These are phyloP conservation scores for Thymelicus lineola DNA, from an alignment of 2,888 invertebrate species.

Conservation along the genomic window DNA sequence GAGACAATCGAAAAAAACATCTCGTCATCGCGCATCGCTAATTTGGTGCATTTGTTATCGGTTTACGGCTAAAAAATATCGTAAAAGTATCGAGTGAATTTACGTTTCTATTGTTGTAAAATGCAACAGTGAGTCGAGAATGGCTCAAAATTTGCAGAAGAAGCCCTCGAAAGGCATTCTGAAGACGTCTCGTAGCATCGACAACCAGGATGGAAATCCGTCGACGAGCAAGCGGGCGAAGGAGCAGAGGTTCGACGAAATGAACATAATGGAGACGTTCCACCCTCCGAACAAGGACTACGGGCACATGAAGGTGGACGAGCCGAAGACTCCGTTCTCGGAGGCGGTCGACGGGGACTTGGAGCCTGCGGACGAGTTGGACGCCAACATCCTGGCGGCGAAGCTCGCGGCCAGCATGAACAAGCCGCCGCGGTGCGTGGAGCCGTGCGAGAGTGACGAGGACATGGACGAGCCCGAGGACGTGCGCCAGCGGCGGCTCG, in stretches of 20 bases:
- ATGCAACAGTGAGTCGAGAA: constrained; percentile 64
- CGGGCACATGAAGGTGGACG: constrained; percentile 98
- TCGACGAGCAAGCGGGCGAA: constrained; percentile 80
- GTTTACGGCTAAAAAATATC: constrained; percentile 51
- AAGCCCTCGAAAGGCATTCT: constrained; percentile 95
- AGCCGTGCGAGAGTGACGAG: constrained; percentile 84
- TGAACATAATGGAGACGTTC: constrained; percentile 98
- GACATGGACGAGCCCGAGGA: constrained; percentile 87
- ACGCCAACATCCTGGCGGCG: constrained; percentile 90
- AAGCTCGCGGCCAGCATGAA: constrained; percentile 87
- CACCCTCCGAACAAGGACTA: constrained; percentile 99
- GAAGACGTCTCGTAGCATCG: constrained; percentile 96
- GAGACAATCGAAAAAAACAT: no score
- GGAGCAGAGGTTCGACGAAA: constrained; percentile 97
- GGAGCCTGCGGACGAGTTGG: constrained; percentile 86
- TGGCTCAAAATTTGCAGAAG: constrained; percentile 93
- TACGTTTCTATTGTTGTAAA: constrained; percentile 41
- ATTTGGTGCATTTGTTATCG: constrained; percentile 50
- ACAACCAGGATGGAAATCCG: constrained; percentile 85
- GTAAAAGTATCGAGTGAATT: constrained; percentile 43
- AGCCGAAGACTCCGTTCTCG: constrained; percentile 96
- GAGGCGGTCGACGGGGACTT: constrained; percentile 86
- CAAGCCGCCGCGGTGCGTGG: constrained; percentile 75
- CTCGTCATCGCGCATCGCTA: no score
- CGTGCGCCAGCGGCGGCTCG: constrained; percentile 87